Evolutionary conservation across 2,888 invertebrate species (phyloP).

Genomic region (Aphodius sticticus): DNA sequence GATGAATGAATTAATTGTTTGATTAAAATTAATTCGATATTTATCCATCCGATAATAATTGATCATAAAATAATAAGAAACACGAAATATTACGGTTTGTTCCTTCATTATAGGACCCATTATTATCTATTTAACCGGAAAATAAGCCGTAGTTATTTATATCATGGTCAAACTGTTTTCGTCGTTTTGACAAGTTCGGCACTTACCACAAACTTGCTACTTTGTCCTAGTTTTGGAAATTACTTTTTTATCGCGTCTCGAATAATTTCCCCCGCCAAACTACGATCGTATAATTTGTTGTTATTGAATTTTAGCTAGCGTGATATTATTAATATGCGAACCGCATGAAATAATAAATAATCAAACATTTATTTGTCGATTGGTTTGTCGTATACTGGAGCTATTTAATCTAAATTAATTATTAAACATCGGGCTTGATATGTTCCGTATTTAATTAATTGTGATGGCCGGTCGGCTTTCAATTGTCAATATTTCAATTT

Average conservation of each 20-base stretch:
- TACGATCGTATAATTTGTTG: background rate
- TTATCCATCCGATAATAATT: no score
- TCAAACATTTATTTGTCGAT: background rate
- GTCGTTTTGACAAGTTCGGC: background rate
- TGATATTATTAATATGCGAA: background rate
- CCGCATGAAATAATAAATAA: background rate
- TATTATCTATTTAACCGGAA: background rate
- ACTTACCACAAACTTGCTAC: background rate
- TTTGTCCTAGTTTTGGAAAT: background rate
- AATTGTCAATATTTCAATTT: background rate
- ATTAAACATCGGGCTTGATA: background rate
- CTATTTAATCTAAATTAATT: background rate
- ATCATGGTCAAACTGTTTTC: background rate
- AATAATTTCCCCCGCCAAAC: background rate
- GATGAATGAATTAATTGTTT: no score
- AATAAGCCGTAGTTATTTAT: background rate
- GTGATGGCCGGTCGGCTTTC: background rate
- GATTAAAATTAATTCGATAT: no score
- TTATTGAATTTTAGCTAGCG: background rate
- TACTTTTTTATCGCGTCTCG: background rate
- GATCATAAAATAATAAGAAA: background rate
- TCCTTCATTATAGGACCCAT: background rate
- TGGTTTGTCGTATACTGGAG: background rate
- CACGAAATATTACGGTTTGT: background rate
- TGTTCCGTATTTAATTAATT: background rate